A percentile compares a stretch with the other conserved stretches of the same genome.
phyloP scores from a whole-genome alignment of 2,113 vertebrate genomes.

The Cavia porcellus region DNA sequence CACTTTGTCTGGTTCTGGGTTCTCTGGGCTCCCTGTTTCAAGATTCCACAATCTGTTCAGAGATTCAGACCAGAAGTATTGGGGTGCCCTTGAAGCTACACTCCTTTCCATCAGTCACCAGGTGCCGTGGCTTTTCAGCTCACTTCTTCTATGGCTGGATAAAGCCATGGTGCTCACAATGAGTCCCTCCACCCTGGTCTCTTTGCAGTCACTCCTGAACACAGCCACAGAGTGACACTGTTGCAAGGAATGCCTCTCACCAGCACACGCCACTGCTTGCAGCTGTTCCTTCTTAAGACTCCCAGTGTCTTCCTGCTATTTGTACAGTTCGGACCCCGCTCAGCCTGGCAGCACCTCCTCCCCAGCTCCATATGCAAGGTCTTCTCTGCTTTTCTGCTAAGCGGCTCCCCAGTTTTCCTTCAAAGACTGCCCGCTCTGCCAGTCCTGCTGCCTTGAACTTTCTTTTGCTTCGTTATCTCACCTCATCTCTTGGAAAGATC shows the following conservation, averaged over 20 bases:
- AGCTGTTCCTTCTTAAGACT: not conserved
- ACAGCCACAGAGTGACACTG: no score
- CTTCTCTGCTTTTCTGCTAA: not conserved
- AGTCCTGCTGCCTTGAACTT: not conserved
- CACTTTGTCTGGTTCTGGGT: not conserved
- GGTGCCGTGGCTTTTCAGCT: not conserved
- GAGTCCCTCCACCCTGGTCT: not conserved
- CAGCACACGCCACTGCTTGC: fast-evolving
- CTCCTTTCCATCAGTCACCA: no score
- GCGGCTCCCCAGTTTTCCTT: not conserved
- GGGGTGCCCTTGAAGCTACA: not conserved
- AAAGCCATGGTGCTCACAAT: not conserved
- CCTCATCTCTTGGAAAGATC: not conserved
- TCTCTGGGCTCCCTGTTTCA: not conserved
- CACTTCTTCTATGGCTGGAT: fast-evolving
- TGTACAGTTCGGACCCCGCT: not conserved
- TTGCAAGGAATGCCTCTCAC: fast-evolving
- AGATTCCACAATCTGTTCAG: not conserved
- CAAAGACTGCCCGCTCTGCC: fast-evolving
- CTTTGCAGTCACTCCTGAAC: no score
- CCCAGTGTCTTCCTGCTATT: not conserved
- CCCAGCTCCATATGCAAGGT: not conserved
- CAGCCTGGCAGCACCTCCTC: not conserved
- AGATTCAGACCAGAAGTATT: not conserved
- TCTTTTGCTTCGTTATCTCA: not conserved